These are phyloP conservation scores for Cichlasoma orientale DNA, from an alignment of 2,797 vertebrate genomes.

Conservation along the genomic window DNA sequence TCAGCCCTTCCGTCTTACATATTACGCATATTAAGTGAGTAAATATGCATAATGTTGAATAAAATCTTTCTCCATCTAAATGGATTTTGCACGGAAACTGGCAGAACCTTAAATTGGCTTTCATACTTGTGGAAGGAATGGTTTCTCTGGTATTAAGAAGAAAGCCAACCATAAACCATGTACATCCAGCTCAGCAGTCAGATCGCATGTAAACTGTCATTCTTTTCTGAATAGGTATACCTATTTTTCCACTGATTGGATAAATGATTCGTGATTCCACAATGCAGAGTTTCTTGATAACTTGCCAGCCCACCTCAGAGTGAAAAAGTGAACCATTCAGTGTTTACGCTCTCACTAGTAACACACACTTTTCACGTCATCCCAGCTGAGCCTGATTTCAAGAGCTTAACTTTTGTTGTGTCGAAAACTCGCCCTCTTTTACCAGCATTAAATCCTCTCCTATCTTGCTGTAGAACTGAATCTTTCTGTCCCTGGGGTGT, in stretches of 20 bases:
- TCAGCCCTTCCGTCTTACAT: not conserved
- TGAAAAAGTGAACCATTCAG: not conserved
- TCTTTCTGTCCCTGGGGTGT: constrained; percentile 53
- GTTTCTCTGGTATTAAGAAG: constrained; percentile 28
- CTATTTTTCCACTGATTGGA: constrained; percentile 25
- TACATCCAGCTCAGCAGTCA: not conserved
- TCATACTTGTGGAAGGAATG: constrained; percentile 40
- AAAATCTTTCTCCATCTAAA: constrained; percentile 30
- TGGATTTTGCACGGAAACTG: constrained; percentile 52
- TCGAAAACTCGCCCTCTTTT: not conserved
- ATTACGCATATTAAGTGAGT: constrained; percentile 17
- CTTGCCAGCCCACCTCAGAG: not conserved
- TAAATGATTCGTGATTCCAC: constrained; percentile 16
- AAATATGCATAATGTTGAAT: constrained; percentile 29
- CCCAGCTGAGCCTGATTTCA: not conserved
- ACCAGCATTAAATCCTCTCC: not conserved
- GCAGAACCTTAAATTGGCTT: constrained; percentile 15
- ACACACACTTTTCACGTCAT: not conserved
- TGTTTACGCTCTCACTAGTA: constrained; percentile 10
- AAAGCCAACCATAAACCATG: constrained; percentile 1
- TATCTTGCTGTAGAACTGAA: constrained; percentile 1
- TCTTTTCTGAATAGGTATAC: not conserved
- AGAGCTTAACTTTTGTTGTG: not conserved
- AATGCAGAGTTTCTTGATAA: constrained; percentile 21
- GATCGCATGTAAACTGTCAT: constrained; percentile 12